Evolutionary conservation across 2,797 vertebrate genomes (phyloP).

Genomic region (Stomatorhinus walkeri): DNA sequence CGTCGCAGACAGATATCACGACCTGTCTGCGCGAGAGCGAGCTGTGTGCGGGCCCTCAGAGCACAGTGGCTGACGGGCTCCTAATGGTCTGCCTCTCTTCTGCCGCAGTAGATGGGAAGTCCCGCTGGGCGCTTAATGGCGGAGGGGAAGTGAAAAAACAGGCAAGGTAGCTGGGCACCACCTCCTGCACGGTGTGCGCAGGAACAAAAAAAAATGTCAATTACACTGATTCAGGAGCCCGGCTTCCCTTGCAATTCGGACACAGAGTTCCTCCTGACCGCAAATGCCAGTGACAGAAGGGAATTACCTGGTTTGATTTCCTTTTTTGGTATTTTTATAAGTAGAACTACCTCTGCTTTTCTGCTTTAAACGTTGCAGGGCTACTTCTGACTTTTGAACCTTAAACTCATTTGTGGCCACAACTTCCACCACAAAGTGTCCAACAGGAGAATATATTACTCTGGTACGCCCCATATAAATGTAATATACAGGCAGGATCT

Average conservation of each 20-base stretch:
- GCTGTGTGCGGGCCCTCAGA: not conserved
- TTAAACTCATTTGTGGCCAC: not conserved
- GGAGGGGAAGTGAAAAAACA: not conserved
- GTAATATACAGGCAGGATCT: not conserved
- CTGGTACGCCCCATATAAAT: not conserved
- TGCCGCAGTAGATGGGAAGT: not conserved
- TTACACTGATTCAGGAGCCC: not conserved
- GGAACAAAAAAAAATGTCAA: not conserved
- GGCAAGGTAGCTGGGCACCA: not conserved
- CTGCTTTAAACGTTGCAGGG: not conserved
- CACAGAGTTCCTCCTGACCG: not conserved
- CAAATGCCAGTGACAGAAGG: not conserved
- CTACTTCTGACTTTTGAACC: not conserved
- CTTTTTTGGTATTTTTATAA: not conserved
- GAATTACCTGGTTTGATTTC: constrained; percentile 6
- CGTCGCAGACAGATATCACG: not conserved
- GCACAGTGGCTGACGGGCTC: not conserved
- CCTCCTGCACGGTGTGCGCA: not conserved
- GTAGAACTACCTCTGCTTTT: not conserved
- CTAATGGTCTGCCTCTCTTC: not conserved
- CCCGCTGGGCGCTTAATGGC: not conserved
- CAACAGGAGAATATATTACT: not conserved
- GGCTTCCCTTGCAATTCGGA: not conserved
- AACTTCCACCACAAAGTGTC: not conserved
- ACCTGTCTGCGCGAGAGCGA: not conserved